phyloP scores from a whole-genome alignment of 2,797 vertebrate genomes.

The Hemibagrus guttatus region DNA sequence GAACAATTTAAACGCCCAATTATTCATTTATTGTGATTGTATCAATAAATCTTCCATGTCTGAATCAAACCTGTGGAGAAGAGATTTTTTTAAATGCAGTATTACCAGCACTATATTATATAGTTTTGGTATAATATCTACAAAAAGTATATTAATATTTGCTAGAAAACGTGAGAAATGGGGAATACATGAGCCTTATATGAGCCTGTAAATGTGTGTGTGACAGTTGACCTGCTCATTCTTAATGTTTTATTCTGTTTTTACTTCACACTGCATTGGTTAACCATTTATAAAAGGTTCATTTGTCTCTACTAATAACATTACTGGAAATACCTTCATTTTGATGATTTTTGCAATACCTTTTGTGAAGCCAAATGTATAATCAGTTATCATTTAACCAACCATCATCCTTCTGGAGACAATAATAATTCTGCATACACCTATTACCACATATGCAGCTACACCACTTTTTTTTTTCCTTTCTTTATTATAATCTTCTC shows the following conservation, averaged over 20 bases:
- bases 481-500: not conserved
- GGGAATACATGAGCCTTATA: not conserved
- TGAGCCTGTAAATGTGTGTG: not conserved
- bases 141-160: not conserved
- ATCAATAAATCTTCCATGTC: not conserved
- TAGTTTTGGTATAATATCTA: too few relatives aligned
- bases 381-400: not conserved
- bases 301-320: not conserved
- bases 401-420: not conserved
- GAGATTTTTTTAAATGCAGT: not conserved
- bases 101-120: not conserved
- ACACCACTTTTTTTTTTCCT: not conserved
- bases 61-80: not conserved
- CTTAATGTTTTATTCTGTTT: not conserved
- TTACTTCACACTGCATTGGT: not conserved
- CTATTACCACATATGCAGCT: not conserved
- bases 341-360: not conserved
- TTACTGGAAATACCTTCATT: not conserved
- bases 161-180: not conserved
- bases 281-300: not conserved
- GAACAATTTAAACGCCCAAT: not conserved
- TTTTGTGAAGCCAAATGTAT: not conserved
- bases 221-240: not conserved
- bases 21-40: not conserved
- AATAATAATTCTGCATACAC: not conserved